phyloP scores from a whole-genome alignment of 2,113 vertebrate genomes.

The Hystrix brachyura region DNA sequence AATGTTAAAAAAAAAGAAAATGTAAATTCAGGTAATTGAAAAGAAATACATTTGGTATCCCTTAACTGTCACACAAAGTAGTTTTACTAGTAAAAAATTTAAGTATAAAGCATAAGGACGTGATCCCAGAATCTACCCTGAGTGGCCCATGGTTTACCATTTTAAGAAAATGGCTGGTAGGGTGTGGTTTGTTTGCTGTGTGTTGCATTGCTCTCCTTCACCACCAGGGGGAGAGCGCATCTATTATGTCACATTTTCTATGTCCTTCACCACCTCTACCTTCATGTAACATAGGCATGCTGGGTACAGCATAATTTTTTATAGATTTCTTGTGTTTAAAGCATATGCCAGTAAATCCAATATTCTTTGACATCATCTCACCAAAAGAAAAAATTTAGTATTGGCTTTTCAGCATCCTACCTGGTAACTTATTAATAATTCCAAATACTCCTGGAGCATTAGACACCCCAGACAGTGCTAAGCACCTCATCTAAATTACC shows the following conservation, averaged over 20 bases:
- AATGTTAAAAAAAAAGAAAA: not conserved
- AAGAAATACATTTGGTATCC: conserved; percentile 13
- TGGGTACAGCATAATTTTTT: not conserved
- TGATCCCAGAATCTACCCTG: not conserved
- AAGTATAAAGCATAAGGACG: not conserved
- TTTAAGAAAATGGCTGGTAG: not conserved
- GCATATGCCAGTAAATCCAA: not conserved
- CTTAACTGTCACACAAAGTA: not conserved
- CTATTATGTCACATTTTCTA: not conserved
- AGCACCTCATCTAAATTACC: not conserved
- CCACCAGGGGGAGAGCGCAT: not conserved
- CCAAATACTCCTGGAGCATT: not conserved
- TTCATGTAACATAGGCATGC: not conserved
- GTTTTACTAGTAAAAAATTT: conserved; percentile 16
- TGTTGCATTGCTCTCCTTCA: not conserved
- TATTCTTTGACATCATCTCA: not conserved
- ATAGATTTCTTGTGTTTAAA: not conserved
- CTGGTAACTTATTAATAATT: not conserved
- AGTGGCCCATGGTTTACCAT: not conserved
- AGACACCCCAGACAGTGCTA: not conserved
- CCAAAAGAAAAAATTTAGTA: not conserved
- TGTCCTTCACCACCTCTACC: not conserved
- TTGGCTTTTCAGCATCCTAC: not conserved
- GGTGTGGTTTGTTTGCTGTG: not conserved
- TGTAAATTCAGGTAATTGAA: conserved; percentile 41